Evolutionary conservation across 1,140 invertebrate genomes (phyloP).

Genomic region (Drosophila paulistorum): DNA sequence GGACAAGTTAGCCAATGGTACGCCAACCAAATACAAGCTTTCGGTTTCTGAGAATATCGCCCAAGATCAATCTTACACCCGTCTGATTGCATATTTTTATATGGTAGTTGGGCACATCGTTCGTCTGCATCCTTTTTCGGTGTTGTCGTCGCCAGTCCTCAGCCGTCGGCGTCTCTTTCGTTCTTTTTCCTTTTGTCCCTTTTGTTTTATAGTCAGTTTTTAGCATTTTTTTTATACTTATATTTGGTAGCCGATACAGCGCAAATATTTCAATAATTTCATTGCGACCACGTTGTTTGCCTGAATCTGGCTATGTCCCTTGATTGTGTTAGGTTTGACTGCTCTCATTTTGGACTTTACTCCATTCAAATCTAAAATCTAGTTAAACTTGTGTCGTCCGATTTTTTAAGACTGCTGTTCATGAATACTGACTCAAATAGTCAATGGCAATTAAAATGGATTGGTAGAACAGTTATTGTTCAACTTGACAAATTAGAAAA

Average conservation of each 20-base stretch:
- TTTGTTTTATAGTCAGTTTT: constrained; percentile 32
- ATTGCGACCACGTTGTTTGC: constrained; percentile 24
- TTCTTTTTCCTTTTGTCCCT: constrained; percentile 36
- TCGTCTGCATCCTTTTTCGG: constrained; percentile 72
- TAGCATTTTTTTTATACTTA: constrained; percentile 17
- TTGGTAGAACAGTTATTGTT: too few species aligned
- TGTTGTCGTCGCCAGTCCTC: constrained; percentile 41
- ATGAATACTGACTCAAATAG: too few species aligned
- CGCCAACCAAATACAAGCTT: constrained; percentile 40
- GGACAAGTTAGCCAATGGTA: constrained; percentile 19
- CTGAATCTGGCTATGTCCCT: too few species aligned
- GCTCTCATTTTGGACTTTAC: too few species aligned
- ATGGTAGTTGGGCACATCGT: constrained; percentile 75
- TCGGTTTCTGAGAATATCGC: constrained; percentile 70
- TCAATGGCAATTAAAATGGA: too few species aligned
- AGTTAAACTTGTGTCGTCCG: too few species aligned
- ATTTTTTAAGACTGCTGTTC: too few species aligned
- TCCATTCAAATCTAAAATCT: too few species aligned
- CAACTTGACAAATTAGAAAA: too few species aligned
- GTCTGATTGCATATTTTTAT: constrained; percentile 80
- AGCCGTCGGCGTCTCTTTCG: constrained; percentile 34
- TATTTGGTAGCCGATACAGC: background rate
- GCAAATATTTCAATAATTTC: constrained; percentile 45
- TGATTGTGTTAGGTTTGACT: too few species aligned
- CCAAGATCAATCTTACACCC: constrained; percentile 74